These are phyloP conservation scores for Margaritifera margaritifera DNA, from an alignment of 2,888 invertebrate species.

Conservation along the genomic window DNA sequence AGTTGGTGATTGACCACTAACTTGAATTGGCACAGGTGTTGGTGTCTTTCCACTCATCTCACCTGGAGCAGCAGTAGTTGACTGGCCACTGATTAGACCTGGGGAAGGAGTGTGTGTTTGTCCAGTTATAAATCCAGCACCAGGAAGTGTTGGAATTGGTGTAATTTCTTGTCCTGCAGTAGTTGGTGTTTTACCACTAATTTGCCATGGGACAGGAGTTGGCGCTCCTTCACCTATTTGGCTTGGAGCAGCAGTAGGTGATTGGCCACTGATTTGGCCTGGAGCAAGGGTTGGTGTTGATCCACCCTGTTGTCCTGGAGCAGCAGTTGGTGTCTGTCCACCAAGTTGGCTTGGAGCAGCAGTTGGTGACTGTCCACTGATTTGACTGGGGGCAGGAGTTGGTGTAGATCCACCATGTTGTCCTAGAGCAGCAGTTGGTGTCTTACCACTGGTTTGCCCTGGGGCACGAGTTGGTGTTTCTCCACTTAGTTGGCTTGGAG, in stretches of 20 bases:
- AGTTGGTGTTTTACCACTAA: not conserved
- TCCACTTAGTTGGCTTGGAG: too few species aligned
- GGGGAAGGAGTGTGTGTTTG: not conserved
- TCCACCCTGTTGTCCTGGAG: constrained; percentile 1
- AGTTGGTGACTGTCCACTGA: constrained; percentile 1
- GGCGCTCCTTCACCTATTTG: not conserved
- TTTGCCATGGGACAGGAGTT: too few species aligned
- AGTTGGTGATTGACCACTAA: constrained; percentile 2
- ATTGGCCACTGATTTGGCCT: not conserved
- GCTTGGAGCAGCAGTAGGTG: too few species aligned
- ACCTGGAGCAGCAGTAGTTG: constrained; percentile 2
- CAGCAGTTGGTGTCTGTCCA: constrained; percentile 4
- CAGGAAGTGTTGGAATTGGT: not conserved
- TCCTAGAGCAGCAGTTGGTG: constrained; percentile 11
- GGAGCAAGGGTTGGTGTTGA: too few species aligned
- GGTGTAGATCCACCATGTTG: too few species aligned
- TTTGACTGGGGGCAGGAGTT: constrained; percentile 2
- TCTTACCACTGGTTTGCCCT: too few species aligned
- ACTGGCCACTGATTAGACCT: not conserved
- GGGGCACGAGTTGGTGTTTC: too few species aligned
- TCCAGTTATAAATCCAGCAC: too few species aligned
- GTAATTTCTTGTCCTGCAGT: not conserved
- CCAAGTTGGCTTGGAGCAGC: not conserved
- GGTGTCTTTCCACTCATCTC: not conserved
- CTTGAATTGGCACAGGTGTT: not conserved